Base-by-base conservation (phyloP, 2,113 vertebrate genomes). In the Machaerirhynchus nigripectus region DNA sequence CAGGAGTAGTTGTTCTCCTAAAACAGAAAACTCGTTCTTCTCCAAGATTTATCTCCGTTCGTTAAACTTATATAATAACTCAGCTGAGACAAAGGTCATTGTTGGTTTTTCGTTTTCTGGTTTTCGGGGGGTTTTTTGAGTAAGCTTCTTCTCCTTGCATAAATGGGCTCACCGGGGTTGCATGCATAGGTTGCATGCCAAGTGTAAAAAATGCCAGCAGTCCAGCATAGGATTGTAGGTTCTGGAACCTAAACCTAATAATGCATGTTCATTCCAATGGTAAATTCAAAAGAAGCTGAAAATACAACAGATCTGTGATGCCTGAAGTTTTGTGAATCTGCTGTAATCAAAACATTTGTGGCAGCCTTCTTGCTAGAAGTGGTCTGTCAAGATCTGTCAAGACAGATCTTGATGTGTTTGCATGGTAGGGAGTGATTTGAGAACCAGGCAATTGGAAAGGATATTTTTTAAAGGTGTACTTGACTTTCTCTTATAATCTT, bases 151-250 rank as follows among this genome's bases (percentile, higher is more conserved):
- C 42, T 86, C 7, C 31, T 50, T 63, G 7, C 10, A 3, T 59
- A 47, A 59, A 23, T 35, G 30, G 20, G 5, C 30, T 87, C 14
- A 4, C 0, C 0, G 16, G 13, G 4, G 79, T 63, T 89, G 21
- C 39, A 37, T 10, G 16, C 6, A 7, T 35, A 63, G 4, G 6
- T 52, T 75, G 19, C n/a, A n/a, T n/a, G n/a, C 35, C 55, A 52
- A 85, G 75, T 0, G 2, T 39, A 74, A 71, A 87, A 73, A 64
- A 11, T 0, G 2, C 16, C 42, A 50, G 31, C 14, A 55, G 33
- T 47, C 27, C 19, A 70, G 50, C 9, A 22, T 0, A 84, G 35
- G 27, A 35, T 28, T 81, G 59, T 50, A 70, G 56, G 18, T 57
- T 84, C 30, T 70, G 47, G 23, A 16, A 74, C 15, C 13, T 65